Base-by-base conservation (phyloP, 2,113 vertebrate species). In the Trochalopteron elliotii region DNA sequence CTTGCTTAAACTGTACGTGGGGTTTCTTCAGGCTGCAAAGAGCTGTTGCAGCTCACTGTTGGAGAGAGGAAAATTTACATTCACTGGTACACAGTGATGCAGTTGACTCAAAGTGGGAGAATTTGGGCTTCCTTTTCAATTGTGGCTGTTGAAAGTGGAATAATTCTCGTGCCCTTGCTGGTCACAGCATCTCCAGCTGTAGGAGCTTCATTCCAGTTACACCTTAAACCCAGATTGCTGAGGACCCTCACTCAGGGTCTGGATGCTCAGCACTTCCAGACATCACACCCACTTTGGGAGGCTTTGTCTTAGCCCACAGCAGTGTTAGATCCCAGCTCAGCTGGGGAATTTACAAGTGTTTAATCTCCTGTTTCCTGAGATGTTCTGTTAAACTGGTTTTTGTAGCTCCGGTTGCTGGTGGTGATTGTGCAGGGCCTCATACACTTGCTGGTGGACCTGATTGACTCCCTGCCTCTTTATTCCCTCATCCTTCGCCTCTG, bases 391-490 rank as follows among this genome's bases (percentile, higher is more conserved):
- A 57, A 9, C 50, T 24, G 5, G 45, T 52, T 96, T 90, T 45
- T 37, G 42, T 74, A 99, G 99, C 97, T 99, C 78, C 99, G 99
- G 56, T 97, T 99, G 89, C 98, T 99, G 97, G 98, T 99, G 95
- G 98, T 99, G 86, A 53, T 99, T 24, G 98, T 99, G 85, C 99
- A 99, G 95, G 99, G 99, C 45, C 78, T 99, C 77, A 98, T 99
- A 75, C 99, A 98, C 87, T 98, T 99, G 94, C 98, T 98, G 0
- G 97, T 99, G 80, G 98, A 99, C 91, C 97, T 99, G 64, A 97
- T 99, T 86, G 99, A 99, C 98, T 99, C 99, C 15, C 98, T 99
- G 95, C 99, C 99, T 1, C 97, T 99, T 76, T 99, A 99, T 31
- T 98, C 99, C 1, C n/a, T 99, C 15, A 94, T 97, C 44, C 98